Evolutionary conservation across 2,888 invertebrate genomes (phyloP).

Genomic region (Lacanobia oleracea): DNA sequence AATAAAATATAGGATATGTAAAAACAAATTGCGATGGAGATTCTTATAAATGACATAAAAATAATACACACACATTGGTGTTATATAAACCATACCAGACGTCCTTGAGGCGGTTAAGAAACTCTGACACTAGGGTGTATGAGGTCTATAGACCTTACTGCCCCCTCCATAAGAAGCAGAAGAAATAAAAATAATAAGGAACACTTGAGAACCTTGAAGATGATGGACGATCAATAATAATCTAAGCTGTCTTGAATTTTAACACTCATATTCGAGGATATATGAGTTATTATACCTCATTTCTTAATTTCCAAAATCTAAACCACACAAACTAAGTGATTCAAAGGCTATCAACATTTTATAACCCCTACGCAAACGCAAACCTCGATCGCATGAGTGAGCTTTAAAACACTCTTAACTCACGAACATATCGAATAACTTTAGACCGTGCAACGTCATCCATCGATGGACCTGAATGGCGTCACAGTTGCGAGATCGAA

Average conservation of each 20-base stretch:
- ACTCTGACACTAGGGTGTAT: too few relatives aligned
- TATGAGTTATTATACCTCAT: too few relatives aligned
- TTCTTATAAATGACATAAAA: too few relatives aligned
- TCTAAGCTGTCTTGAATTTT: too few relatives aligned
- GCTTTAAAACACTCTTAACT: background rate
- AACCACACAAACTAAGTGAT: background rate
- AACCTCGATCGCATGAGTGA: background rate
- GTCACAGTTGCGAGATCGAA: conserved; percentile 38
- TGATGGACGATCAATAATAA: background rate
- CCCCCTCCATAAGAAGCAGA: too few relatives aligned
- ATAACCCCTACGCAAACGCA: background rate
- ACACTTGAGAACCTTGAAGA: background rate
- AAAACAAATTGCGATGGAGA: too few relatives aligned
- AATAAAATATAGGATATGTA: background rate
- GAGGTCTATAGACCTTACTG: too few relatives aligned
- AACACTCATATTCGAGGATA: too few relatives aligned
- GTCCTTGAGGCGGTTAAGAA: too few relatives aligned
- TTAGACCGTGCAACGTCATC: background rate
- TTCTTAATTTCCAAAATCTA: too few relatives aligned
- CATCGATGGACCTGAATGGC: conserved; percentile 12
- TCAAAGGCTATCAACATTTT: background rate
- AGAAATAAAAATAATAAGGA: background rate
- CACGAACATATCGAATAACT: background rate
- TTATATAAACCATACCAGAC: too few relatives aligned
- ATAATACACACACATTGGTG: too few relatives aligned